A percentile compares a stretch with the other conserved stretches of the same genome.
phyloP scores from a whole-genome alignment of 2,888 invertebrate genomes.

The Unio pictorum region DNA sequence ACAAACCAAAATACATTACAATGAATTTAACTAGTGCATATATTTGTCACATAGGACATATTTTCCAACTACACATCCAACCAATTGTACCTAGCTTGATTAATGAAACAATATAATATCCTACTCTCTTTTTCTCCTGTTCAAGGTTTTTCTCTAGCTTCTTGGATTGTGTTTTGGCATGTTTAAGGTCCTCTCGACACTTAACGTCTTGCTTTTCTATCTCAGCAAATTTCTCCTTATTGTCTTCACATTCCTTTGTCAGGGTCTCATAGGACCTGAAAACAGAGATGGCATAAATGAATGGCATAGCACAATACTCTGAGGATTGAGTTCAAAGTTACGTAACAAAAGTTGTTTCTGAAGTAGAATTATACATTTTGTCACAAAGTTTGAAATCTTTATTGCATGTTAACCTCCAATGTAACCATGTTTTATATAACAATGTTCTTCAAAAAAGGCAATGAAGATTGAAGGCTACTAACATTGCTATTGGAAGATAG shows the following conservation, averaged over 20 bases:
- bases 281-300: not conserved
- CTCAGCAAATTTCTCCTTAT: slow-evolving; percentile 76
- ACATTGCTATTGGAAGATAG: no score
- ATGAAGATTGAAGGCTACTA: no score
- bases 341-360: no score
- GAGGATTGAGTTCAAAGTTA: no score
- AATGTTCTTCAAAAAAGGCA: no score
- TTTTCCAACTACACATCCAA: not conserved
- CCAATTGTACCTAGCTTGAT: not conserved
- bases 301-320: no score
- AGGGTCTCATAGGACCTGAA: slow-evolving; percentile 64
- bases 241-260: slow-evolving; percentile 72
- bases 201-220: slow-evolving; percentile 80
- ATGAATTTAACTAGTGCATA: no score
- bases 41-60: not conserved
- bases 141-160: slow-evolving; percentile 80
- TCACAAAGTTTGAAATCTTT: no score
- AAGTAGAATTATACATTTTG: no score
- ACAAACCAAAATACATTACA: no score
- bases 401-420: no score
- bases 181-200: slow-evolving; percentile 70
- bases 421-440: no score
- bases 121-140: slow-evolving; percentile 72
- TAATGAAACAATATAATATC: not conserved
- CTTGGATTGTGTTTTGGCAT: slow-evolving; percentile 82